These are phyloP conservation scores for Archilochus colubris DNA, from an alignment of 2,113 vertebrate species.

Conservation along the genomic window DNA sequence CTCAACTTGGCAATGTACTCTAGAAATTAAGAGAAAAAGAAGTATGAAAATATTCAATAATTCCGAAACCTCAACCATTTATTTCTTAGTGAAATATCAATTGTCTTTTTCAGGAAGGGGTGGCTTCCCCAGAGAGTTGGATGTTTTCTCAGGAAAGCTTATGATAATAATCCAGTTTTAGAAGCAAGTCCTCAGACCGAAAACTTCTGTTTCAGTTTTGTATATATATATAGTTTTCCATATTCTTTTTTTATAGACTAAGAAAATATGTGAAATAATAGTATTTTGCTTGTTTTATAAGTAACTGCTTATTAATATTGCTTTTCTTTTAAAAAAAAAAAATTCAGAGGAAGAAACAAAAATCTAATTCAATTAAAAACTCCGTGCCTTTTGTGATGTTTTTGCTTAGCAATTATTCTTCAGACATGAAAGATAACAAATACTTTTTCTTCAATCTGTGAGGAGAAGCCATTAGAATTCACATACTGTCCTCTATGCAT, in stretches of 20 bases:
- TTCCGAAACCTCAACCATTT: background rate
- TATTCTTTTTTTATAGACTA: background rate
- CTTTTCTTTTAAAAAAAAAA: background rate
- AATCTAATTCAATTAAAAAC: background rate
- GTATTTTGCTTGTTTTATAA: background rate
- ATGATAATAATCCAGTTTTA: background rate
- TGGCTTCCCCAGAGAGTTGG: background rate
- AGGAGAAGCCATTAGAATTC: background rate
- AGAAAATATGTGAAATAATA: background rate
- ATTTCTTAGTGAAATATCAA: background rate
- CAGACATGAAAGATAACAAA: background rate
- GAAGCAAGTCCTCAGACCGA: background rate
- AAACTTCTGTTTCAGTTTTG: background rate
- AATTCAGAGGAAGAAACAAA: background rate
- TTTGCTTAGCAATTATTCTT: background rate
- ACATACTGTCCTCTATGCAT: background rate
- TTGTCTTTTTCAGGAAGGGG: background rate
- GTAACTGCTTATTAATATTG: background rate
- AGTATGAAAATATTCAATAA: background rate
- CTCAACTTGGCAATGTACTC: background rate
- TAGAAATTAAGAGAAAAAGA: background rate
- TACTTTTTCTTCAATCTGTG: background rate
- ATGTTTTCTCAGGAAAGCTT: background rate
- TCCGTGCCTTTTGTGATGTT: background rate
- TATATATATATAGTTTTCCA: background rate